Evolutionary conservation across 1,140 invertebrate species (phyloP).

Genomic region (Mesaphorura yosii): DNA sequence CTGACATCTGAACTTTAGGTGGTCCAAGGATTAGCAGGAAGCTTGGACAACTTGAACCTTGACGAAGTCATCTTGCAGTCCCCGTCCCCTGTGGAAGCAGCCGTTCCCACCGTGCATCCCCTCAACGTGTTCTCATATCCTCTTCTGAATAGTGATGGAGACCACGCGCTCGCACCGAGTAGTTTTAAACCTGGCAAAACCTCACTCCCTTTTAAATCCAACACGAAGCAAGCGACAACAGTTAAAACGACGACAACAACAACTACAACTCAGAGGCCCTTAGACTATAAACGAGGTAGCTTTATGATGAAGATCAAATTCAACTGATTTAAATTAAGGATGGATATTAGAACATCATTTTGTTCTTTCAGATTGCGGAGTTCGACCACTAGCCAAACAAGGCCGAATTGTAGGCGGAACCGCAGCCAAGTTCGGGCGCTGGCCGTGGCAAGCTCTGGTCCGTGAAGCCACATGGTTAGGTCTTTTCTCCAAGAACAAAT

Average conservation of each 20-base stretch:
- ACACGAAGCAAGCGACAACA: conserved; percentile 3
- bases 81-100: not conserved
- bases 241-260: conserved; percentile 25
- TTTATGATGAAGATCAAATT: not conserved
- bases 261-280: conserved; percentile 34
- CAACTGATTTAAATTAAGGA: not conserved
- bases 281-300: conserved; percentile 53
- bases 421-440: conserved; percentile 69
- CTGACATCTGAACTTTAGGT: conserved; percentile 17
- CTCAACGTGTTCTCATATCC: conserved; percentile 19
- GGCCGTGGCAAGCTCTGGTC: conserved; percentile 87
- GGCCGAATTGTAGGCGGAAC: conserved; percentile 84
- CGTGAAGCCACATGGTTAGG: conserved; percentile 82
- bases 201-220: not conserved
- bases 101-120: conserved; percentile 23
- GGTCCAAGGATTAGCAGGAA: conserved; percentile 30
- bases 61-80: conserved; percentile 24
- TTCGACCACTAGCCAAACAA: conserved; percentile 54
- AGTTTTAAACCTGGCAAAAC: not conserved
- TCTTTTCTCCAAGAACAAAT: conserved; percentile 91
- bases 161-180: conserved; percentile 1
- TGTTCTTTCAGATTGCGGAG: conserved; percentile 62
- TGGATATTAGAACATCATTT: conserved; percentile 1
- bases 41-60: conserved; percentile 24
- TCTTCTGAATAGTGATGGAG: too few species aligned